Evolutionary conservation across 1,140 invertebrate species (phyloP).

Genomic region (Sinonovacula constricta): DNA sequence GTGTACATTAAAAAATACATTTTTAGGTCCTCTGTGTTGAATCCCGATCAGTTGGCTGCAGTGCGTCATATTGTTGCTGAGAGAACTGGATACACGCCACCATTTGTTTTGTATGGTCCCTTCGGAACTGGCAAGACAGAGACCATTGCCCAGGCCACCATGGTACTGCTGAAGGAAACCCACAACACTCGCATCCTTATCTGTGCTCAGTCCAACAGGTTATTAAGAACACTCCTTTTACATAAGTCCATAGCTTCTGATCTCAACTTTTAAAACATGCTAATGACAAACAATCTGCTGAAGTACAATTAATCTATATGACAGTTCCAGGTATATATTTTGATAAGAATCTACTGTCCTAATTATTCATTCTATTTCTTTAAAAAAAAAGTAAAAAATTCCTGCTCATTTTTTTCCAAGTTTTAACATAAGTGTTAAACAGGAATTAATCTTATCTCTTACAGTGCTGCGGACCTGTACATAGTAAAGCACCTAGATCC

Average conservation of each 20-base stretch:
- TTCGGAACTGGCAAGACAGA: constrained; percentile 95
- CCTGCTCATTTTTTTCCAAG: no score
- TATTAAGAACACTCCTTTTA: constrained; percentile 36
- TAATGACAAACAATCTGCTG: no score
- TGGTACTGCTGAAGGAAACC: constrained; percentile 84
- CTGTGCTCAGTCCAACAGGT: constrained; percentile 93
- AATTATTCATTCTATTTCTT: no score
- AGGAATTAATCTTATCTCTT: constrained; percentile 51
- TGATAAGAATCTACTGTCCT: no score
- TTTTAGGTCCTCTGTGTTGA: constrained; percentile 68
- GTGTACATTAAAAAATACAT: no score
- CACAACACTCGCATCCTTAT: constrained; percentile 86
- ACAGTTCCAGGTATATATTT: no score
- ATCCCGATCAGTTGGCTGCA: constrained; percentile 70
- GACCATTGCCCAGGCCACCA: constrained; percentile 86
- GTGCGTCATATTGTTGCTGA: constrained; percentile 70
- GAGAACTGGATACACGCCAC: constrained; percentile 80
- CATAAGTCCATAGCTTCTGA: no score
- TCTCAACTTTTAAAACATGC: no score
- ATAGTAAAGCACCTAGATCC: constrained; percentile 87
- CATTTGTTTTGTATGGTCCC: constrained; percentile 89
- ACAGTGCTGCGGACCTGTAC: constrained; percentile 82
- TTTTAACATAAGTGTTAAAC: no score
- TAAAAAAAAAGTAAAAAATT: no score
- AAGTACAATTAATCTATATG: no score